Evolutionary conservation across 1,140 invertebrate species (phyloP), one percentile per base, ranked within the genome.

Genomic region (Panagrolaimus sp.): DNA sequence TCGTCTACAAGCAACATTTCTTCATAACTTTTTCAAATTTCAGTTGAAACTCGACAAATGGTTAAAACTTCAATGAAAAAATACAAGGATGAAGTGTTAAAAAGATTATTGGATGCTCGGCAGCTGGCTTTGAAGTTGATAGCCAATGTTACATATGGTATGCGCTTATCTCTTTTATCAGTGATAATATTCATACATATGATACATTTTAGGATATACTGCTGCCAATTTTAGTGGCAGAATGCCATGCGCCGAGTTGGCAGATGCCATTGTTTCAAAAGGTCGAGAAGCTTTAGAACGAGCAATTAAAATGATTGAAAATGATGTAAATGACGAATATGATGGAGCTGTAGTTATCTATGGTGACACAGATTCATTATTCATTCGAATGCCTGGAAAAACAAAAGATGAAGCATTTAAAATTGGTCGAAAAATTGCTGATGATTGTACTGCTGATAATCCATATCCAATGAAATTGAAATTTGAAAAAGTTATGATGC

Each of bases 231-330:
- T 94, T 84, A 96, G 93, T 80, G 96, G 96, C 0, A 87, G 96
- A 72, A 98, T 98, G 96, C 94, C 96, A 12, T 92, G 91, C 77
- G 90, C 96, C 46, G 96, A 98, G 87, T 87, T 98, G 58, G 94
- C 88, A 1, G 95, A 98, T 82, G 94, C 93, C 78, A 93, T 98
- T 47, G 92, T 98, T 0, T 90, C 91, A 67, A 98, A 98, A 87
- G 94, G 91, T 0, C 87, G 94, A 55, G 95, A 98, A 84, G 96
- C 94, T 0, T 84, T 98, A 14, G 92, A 98, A 84, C 85, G 90
- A 71, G 92, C 94, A 7, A 97, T 98, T 69, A 88, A 89, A 77
- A 84, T 58, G 21, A 47, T 94, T 52, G 91, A 97, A 0, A 89
- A 92, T 48, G 78, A 81, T 8, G 26, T 26, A 4, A 26, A 32